Base-by-base conservation (phyloP, 2,113 vertebrate genomes). In the Balaenoptera acutorostrata region DNA sequence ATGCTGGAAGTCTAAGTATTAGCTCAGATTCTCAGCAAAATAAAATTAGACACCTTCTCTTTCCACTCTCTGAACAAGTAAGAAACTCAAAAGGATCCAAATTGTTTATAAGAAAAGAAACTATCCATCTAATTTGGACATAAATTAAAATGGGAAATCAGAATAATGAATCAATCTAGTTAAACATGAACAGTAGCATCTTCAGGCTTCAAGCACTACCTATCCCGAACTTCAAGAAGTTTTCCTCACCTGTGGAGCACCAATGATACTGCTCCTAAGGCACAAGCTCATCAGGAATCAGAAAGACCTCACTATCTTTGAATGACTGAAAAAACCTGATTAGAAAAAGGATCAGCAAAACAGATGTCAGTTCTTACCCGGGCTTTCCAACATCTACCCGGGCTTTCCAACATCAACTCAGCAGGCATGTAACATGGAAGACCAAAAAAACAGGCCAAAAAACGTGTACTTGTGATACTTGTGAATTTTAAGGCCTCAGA, bases 31-130 rank as follows among this genome's bases (percentile, higher is more conserved):
- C 61, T 87, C 21, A 84, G 71, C 46, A 33, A 93, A 87, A 71
- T 81, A 85, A 81, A 88, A 68, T 78, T 61, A 94, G 33, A 44
- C 72, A 41, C 11, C 29, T 87, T 96, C 44, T 78, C 23, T 86
- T 85, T 75, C 14, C 44, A 89, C 81, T 92, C 83, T 93, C 27
- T 77, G 36, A 93, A 85, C 29, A 88, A 86, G 23, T 75, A 33
- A 84, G 23, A 78, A 90, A 96, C 41, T 95, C 23, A 88, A 93
- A 96, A 91, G 18, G 49, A 93, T n/a, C 10, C 33, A 90, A 87
- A 87, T 64, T 80, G 87, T n/a, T 93, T 90, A 75, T 2, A 1
- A 78, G 57, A 80, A 94, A 96, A 87, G 88, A 72, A 93, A 86
- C 17, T 49, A 71, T 14, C 29, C 18, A 52, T 36, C 31, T 92